phyloP scores from a whole-genome alignment of 2,797 vertebrate species.

The Ctenopoma kingsleyae region DNA sequence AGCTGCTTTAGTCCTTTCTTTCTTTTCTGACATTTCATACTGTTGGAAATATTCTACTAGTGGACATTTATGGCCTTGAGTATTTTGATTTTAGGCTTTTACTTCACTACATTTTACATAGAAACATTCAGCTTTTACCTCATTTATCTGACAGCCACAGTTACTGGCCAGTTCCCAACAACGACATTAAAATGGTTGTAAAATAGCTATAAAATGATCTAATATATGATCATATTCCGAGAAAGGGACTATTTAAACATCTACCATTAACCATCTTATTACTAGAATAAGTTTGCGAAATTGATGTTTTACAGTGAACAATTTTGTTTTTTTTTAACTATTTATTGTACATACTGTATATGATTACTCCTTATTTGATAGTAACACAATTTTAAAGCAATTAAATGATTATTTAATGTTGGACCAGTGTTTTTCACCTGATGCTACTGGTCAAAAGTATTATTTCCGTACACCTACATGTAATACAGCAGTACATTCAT shows the following conservation, averaged over 20 bases:
- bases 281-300: no score
- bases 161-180: no score
- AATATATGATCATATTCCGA: no score
- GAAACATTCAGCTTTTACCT: no score
- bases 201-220: no score
- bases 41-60: neutral
- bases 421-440: no score
- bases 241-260: no score
- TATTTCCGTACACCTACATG: neutral
- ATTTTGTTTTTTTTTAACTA: neutral
- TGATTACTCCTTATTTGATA: neutral
- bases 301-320: slow-evolving; percentile 1
- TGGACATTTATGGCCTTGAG: neutral
- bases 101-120: no score
- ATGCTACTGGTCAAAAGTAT: neutral
- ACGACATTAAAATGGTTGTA: no score
- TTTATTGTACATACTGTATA: neutral
- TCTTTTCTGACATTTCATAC: neutral
- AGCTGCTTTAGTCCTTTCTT: neutral
- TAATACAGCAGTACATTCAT: neutral
- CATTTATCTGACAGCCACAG: no score
- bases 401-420: neutral
- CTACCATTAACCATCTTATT: no score
- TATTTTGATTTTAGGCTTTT: no score
- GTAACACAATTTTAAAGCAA: neutral